Evolutionary conservation across 2,797 vertebrate species (phyloP).

Genomic region (Coregonus ussuriensis): DNA sequence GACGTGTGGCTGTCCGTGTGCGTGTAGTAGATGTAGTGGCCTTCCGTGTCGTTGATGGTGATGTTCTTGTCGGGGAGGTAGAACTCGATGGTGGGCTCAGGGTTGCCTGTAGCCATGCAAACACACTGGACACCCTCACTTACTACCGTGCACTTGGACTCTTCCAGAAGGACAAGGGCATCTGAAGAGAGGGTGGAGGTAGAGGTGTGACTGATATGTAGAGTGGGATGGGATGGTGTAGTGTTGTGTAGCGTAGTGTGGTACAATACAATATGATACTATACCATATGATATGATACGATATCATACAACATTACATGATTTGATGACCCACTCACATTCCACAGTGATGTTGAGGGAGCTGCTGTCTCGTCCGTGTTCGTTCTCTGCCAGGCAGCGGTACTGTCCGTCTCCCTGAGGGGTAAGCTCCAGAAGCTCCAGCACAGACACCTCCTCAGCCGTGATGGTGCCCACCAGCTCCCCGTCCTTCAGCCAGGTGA

Average conservation of each 20-base stretch:
- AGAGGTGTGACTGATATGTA: background rate
- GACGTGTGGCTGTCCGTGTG: conserved; percentile 84
- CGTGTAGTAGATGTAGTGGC: conserved; percentile 83
- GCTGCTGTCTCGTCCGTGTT: conserved; percentile 84
- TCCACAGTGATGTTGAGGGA: conserved; percentile 89
- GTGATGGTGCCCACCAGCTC: conserved; percentile 85
- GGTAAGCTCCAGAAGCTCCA: conserved; percentile 78
- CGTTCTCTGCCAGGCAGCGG: conserved; percentile 89
- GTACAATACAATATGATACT: background rate
- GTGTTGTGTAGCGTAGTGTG: too few species aligned
- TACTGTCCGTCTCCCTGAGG: conserved; percentile 85
- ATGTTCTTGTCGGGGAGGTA: conserved; percentile 88
- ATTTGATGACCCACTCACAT: conserved; percentile 76
- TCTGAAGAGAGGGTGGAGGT: conserved; percentile 55
- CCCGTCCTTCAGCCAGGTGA: conserved; percentile 89
- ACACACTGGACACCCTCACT: conserved; percentile 90
- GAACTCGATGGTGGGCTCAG: conserved; percentile 85
- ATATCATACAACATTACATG: too few species aligned
- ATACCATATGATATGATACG: background rate
- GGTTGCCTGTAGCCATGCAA: conserved; percentile 87
- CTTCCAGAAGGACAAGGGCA: conserved; percentile 82
- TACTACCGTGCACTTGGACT: conserved; percentile 88
- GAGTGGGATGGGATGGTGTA: background rate
- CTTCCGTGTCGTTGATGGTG: conserved; percentile 83
- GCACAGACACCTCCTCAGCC: conserved; percentile 79